Conservation (phyloP, 2,113 vertebrate species). For the Ailuropoda melanoleuca region DNA sequence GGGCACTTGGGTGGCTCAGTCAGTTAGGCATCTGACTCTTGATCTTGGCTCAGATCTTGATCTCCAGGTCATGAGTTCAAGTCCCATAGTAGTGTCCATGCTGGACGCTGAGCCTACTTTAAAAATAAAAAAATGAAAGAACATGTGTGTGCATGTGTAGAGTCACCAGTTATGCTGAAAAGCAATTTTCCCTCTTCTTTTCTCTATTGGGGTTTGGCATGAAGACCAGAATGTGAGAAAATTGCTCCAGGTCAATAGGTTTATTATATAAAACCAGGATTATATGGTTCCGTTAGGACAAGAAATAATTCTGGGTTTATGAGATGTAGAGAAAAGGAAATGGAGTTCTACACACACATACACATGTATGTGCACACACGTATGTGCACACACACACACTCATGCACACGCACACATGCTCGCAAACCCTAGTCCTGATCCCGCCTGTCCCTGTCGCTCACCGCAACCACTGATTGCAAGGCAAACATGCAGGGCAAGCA, state of each 20-base stretch:
- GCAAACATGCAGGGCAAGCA: neutral
- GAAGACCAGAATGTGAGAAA: neutral
- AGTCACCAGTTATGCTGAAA: neutral
- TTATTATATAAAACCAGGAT: neutral
- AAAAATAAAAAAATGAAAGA: neutral
- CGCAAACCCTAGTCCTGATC: neutral
- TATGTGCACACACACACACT: too few species aligned
- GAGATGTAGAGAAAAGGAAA: neutral
- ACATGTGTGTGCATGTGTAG: fast-evolving
- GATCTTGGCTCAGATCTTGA: neutral
- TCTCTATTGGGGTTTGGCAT: neutral
- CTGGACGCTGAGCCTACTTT: neutral
- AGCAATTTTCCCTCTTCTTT: neutral
- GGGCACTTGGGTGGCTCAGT: neutral
- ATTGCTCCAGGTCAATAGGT: neutral
- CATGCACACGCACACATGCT: neutral
- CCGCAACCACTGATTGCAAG: neutral
- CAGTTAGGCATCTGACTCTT: neutral
- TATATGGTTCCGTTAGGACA: neutral
- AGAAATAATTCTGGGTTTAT: neutral
- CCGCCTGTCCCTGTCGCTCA: neutral
- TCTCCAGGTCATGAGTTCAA: neutral
- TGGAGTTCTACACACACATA: neutral
- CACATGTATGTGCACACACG: fast-evolving
- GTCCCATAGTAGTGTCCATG: neutral